These are phyloP conservation scores for Drosophila aldrichi DNA, from an alignment of 2,888 invertebrate species.

Conservation along the genomic window DNA sequence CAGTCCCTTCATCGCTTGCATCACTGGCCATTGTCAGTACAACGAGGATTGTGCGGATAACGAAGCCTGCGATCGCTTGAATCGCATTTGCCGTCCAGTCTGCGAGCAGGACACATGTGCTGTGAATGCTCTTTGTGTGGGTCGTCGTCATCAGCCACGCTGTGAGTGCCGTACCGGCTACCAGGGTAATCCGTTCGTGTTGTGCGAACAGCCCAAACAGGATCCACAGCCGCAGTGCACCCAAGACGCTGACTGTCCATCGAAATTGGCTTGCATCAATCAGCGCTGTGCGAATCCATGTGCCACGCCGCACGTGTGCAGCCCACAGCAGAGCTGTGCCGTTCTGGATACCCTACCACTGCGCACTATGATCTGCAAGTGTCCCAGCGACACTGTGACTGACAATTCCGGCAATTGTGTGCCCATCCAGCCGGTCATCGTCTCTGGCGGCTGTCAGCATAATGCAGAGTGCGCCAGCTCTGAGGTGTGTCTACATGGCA, in stretches of 20 bases:
- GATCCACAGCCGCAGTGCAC: slow-evolving; percentile 88
- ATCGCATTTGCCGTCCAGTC: slow-evolving; percentile 92
- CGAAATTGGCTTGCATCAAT: slow-evolving; percentile 91
- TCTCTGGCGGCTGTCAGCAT: slow-evolving; percentile 88
- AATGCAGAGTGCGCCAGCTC: slow-evolving; percentile 91
- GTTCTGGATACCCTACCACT: slow-evolving; percentile 92
- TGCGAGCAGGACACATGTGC: slow-evolving; percentile 94
- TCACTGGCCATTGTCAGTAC: slow-evolving; percentile 93
- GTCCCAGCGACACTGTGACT: slow-evolving; percentile 92
- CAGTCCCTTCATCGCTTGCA: slow-evolving; percentile 92
- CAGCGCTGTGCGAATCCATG: slow-evolving; percentile 92
- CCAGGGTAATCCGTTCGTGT: slow-evolving; percentile 91
- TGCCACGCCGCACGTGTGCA: slow-evolving; percentile 89
- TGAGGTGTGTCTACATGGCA: slow-evolving; percentile 91
- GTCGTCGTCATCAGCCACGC: slow-evolving; percentile 90
- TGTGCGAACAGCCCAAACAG: slow-evolving; percentile 87
- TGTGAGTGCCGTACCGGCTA: slow-evolving; percentile 92
- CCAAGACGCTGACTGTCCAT: slow-evolving; percentile 91
- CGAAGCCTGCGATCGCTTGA: slow-evolving; percentile 93
- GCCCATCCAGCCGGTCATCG: slow-evolving; percentile 86
- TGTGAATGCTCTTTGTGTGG: slow-evolving; percentile 90
- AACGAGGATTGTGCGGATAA: slow-evolving; percentile 95
- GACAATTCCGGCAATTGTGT: slow-evolving; percentile 91
- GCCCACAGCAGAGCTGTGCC: slow-evolving; percentile 91
- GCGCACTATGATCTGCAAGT: slow-evolving; percentile 94